Evolutionary conservation across 2,888 invertebrate species (phyloP), one percentile per base, ranked within the genome.

Genomic region (Amiota minor): DNA sequence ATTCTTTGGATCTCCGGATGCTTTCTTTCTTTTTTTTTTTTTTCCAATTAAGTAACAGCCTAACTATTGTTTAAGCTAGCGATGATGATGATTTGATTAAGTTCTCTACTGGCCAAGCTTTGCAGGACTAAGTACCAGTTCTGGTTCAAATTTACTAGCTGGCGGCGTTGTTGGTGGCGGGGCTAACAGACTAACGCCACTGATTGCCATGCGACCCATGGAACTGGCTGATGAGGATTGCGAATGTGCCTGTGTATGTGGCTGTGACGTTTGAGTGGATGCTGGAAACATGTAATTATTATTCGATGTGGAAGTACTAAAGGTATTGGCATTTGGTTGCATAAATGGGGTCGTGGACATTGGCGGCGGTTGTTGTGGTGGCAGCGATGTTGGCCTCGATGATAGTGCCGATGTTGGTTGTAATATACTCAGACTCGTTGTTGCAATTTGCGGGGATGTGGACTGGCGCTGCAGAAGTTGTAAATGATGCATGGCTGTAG

Each of bases 121-220:
- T 49, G 90, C 88, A 69, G 90, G 90, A 83, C 90, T 90, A 77
- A 90, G 85, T 78, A 90, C 87, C 77, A 90, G 79, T 80, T 90
- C 90, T 71, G 89, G 88, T 81, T 90, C 90, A 70, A 86, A 85
- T 78, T 89, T 87, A 76, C 78, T 84, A 67, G 78, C 75, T 12
- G 78, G 46, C 68, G 78, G 20, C 16, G 72, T 50, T 55, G 74
- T 64, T 11, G 72, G 45, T 2, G 76, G 71, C 14, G 76, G 73
- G n/a, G 76, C 46, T 65, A 81, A 71, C 61, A 84, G 74, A 35
- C 74, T 70, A 53, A 69, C 77, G 75, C 86, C 83, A 72, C 83
- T 23, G 55, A 12, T 20, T 9, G 45, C n/a, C 68, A 18, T 20
- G 16, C 69, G 69, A 14, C 81, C 80, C 71, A 74, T 72, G 18